A percentile compares a stretch with the other conserved stretches of the same genome.
These are phyloP conservation scores for Sinocyclocheilus rhinocerous DNA, from an alignment of 2,113 vertebrate species.

Conservation along the genomic window DNA sequence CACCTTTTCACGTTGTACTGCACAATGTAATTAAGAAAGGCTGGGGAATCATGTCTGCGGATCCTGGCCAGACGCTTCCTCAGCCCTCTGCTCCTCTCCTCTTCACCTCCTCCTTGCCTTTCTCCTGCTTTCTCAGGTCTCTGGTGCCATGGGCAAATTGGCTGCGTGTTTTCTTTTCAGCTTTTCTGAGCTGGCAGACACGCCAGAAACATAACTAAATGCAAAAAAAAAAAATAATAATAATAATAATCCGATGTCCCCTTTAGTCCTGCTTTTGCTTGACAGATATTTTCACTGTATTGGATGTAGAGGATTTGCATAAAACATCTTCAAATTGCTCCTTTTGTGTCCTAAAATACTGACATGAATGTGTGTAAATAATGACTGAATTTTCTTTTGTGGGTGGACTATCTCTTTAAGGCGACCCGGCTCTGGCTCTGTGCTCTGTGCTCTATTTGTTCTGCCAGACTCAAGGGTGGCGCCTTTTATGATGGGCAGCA, in stretches of 20 bases:
- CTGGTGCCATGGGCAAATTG: too few relatives aligned
- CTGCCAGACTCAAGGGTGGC: neutral
- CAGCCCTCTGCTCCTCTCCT: neutral
- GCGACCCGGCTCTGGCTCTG: neutral
- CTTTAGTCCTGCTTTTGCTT: too few relatives aligned
- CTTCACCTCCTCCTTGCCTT: neutral
- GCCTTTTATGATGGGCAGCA: constrained; percentile 20
- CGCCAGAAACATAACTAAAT: too few relatives aligned
- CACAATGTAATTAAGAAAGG: constrained; percentile 76
- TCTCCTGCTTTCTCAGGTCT: neutral
- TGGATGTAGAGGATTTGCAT: neutral
- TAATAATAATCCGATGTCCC: too few relatives aligned
- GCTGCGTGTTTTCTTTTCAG: too few relatives aligned
- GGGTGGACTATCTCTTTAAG: neutral
- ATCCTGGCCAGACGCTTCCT: constrained; percentile 18
- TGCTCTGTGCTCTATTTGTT: neutral
- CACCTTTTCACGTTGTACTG: constrained; percentile 74
- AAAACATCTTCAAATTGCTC: neutral
- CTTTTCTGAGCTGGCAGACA: too few relatives aligned
- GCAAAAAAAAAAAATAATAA: too few relatives aligned
- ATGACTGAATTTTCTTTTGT: neutral
- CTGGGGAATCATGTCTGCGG: constrained; percentile 62
- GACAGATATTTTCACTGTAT: neutral
- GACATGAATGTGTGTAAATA: neutral
- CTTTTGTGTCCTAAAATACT: neutral